Percentiles rank a stretch among this genome's conserved stretches.
Conservation (phyloP, 2,113 vertebrate genomes). For the Prunella himalayana region DNA sequence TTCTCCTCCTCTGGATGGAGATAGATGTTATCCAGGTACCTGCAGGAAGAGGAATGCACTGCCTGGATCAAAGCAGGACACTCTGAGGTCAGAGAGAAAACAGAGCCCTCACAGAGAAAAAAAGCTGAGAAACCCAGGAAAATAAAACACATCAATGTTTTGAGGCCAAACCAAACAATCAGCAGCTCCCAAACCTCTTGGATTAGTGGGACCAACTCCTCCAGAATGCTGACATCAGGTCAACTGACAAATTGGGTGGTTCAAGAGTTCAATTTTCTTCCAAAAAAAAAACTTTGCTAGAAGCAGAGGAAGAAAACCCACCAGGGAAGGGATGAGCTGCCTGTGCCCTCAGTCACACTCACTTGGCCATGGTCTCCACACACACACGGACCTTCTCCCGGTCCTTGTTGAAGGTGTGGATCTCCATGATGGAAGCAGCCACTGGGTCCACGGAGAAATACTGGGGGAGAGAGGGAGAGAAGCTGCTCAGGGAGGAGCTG, state of each 20-base stretch:
- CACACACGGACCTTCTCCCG: conserved; percentile 84
- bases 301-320: not conserved
- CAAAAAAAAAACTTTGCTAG: too few species aligned
- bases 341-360: not conserved
- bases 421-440: conserved; percentile 92
- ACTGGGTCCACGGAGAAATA: conserved; percentile 81
- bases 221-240: not conserved
- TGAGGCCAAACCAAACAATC: not conserved
- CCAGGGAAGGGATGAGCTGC: not conserved
- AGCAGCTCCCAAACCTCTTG: not conserved
- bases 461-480: conserved; percentile 52
- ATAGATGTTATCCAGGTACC: conserved; percentile 92
- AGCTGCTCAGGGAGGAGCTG: not conserved
- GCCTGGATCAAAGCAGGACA: not conserved
- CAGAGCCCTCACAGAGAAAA: not conserved
- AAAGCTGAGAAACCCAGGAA: not conserved
- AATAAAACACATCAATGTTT: not conserved
- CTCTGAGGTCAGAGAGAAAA: not conserved
- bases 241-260: not conserved
- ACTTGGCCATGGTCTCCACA: conserved; percentile 93
- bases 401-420: conserved; percentile 94
- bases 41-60: not conserved
- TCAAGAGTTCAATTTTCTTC: not conserved
- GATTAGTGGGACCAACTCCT: not conserved
- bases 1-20: conserved; percentile 91